Evolutionary conservation across 2,113 vertebrate species (phyloP).

Genomic region (Hippotragus niger): DNA sequence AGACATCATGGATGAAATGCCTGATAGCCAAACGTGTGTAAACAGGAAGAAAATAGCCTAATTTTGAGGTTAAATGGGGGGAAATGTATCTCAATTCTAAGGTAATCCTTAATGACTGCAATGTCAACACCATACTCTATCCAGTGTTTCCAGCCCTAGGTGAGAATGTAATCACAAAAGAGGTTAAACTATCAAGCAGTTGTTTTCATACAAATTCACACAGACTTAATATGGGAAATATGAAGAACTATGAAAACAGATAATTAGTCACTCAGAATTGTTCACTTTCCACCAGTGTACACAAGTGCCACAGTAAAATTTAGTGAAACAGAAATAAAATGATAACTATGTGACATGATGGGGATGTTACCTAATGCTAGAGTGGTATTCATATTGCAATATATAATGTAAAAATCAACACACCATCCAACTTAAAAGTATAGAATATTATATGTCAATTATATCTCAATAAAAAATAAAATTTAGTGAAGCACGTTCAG

Average conservation of each 20-base stretch:
- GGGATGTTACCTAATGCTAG: not conserved
- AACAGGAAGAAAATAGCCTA: not conserved
- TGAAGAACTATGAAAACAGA: not conserved
- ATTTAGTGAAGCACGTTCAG: not conserved
- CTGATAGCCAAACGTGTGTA: not conserved
- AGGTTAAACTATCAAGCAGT: not conserved
- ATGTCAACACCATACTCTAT: not conserved
- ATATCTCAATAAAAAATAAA: not conserved
- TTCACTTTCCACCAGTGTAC: not conserved
- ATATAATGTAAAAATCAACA: not conserved
- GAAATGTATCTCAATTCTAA: not conserved
- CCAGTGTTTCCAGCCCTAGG: not conserved
- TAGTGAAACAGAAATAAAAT: not conserved
- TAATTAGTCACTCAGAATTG: not conserved
- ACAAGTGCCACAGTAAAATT: not conserved
- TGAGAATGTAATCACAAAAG: not conserved
- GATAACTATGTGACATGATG: not conserved
- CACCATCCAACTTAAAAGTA: not conserved
- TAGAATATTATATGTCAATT: not conserved
- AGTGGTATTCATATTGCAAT: not conserved
- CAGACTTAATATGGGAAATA: not conserved
- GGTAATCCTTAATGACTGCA: not conserved
- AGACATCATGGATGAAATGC: not conserved
- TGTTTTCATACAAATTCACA: not conserved
- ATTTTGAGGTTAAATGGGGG: not conserved